Evolutionary conservation across 2,888 invertebrate genomes (phyloP).

Genomic region (Plagodis dolabraria): DNA sequence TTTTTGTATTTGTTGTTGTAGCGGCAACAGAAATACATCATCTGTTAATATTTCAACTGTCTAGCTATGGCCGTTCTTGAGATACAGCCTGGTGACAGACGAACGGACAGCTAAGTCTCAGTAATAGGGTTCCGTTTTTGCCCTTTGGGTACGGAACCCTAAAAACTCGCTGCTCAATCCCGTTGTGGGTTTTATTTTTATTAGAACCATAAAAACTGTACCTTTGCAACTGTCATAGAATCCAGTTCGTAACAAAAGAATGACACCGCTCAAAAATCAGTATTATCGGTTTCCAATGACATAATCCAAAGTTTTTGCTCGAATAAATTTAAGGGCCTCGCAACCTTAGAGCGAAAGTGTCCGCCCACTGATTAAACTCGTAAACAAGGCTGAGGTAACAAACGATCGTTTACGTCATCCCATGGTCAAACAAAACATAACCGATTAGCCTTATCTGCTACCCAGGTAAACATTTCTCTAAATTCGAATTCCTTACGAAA

Average conservation of each 20-base stretch:
- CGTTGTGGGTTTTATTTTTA: slow-evolving; percentile 25
- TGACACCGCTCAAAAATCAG: slow-evolving; percentile 32
- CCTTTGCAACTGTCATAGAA: slow-evolving; percentile 15
- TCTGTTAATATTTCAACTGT: too few species aligned
- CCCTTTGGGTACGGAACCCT: too few species aligned
- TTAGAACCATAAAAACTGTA: slow-evolving; percentile 30
- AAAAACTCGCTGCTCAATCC: slow-evolving; percentile 16
- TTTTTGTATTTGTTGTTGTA: too few species aligned
- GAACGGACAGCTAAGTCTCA: too few species aligned
- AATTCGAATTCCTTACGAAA: slow-evolving; percentile 58
- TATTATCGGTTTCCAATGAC: slow-evolving; percentile 46
- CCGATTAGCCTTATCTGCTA: slow-evolving; percentile 75
- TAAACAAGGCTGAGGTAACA: slow-evolving; percentile 41
- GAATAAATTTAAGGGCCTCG: slow-evolving; percentile 36
- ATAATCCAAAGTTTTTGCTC: slow-evolving; percentile 50
- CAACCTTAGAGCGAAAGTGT: slow-evolving; percentile 46
- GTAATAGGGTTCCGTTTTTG: too few species aligned
- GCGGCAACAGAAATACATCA: too few species aligned
- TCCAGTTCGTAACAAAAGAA: slow-evolving; percentile 37
- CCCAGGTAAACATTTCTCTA: slow-evolving; percentile 71
- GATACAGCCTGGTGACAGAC: too few species aligned
- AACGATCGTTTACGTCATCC: slow-evolving; percentile 57
- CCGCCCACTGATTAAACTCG: slow-evolving; percentile 46
- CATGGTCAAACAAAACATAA: slow-evolving; percentile 71
- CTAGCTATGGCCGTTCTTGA: too few species aligned